Evolutionary conservation across 1,140 invertebrate species (phyloP).

Genomic region (Drosophila navojoa): DNA sequence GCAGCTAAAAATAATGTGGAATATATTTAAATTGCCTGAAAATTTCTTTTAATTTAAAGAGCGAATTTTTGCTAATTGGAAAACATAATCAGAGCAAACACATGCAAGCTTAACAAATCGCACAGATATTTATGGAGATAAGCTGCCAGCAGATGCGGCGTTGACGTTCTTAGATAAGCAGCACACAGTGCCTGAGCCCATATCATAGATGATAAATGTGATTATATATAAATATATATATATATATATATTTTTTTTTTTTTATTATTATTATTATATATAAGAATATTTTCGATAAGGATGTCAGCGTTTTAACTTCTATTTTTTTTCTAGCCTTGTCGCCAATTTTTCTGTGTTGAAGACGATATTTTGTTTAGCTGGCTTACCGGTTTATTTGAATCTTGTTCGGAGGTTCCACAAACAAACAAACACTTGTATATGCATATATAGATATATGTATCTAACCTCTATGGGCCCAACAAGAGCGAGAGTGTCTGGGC

Average conservation of each 20-base stretch:
- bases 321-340: background rate
- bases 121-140: conserved; percentile 33
- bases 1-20: background rate
- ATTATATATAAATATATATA: background rate
- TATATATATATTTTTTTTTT: too few species aligned
- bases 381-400: conserved; percentile 33
- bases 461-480: conserved; percentile 13
- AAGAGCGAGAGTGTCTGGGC: conserved; percentile 35
- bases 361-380: background rate
- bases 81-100: background rate
- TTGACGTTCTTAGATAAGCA: conserved; percentile 17
- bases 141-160: conserved; percentile 21
- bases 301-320: conserved; percentile 9
- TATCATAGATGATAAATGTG: conserved; percentile 15
- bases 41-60: background rate
- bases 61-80: conserved; percentile 18
- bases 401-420: conserved; percentile 12
- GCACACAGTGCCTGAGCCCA: background rate
- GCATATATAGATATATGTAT: background rate
- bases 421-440: conserved; percentile 4
- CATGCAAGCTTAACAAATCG: conserved; percentile 9
- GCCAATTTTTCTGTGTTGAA: conserved; percentile 11
- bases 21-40: too few species aligned
- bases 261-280: too few species aligned
- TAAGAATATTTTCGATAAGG: conserved; percentile 19